A percentile compares a stretch with the other conserved stretches of the same genome.
phyloP scores from a whole-genome alignment of 2,888 invertebrate genomes.

The Eristalis arbustorum region DNA sequence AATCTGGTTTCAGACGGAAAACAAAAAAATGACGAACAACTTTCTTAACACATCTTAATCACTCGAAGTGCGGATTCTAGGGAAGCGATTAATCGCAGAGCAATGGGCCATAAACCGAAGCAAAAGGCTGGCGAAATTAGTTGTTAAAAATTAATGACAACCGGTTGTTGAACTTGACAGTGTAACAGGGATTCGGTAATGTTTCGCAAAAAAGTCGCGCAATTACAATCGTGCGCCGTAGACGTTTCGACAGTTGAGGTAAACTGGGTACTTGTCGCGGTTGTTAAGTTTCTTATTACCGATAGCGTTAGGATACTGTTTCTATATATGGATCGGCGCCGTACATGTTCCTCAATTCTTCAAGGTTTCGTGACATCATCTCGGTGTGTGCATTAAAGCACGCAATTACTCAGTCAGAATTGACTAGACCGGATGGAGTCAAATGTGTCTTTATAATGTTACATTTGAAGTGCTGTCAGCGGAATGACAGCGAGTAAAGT shows the following conservation, averaged over 20 bases:
- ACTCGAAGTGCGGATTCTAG: neutral
- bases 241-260: neutral
- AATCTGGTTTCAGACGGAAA: neutral
- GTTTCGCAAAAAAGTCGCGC: neutral
- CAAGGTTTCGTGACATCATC: neutral
- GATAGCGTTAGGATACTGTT: neutral
- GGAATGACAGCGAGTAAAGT: too few species aligned
- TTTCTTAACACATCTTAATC: neutral
- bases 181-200: neutral
- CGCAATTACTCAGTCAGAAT: too few species aligned
- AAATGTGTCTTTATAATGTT: too few species aligned
- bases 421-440: too few species aligned
- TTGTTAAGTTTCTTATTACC: neutral
- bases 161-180: slow-evolving; percentile 35
- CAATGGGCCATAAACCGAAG: neutral
- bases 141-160: neutral
- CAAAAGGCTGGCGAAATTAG: neutral
- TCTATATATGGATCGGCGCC: neutral
- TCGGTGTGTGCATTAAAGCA: too few species aligned
- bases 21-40: neutral
- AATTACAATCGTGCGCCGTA: neutral
- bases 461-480: too few species aligned
- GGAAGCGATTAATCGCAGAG: neutral
- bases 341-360: neutral
- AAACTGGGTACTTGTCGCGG: neutral